Percentiles rank a stretch among this genome's conserved stretches.
phyloP scores from a whole-genome alignment of 1,140 invertebrate genomes.

The Aporrectodea caliginosa region DNA sequence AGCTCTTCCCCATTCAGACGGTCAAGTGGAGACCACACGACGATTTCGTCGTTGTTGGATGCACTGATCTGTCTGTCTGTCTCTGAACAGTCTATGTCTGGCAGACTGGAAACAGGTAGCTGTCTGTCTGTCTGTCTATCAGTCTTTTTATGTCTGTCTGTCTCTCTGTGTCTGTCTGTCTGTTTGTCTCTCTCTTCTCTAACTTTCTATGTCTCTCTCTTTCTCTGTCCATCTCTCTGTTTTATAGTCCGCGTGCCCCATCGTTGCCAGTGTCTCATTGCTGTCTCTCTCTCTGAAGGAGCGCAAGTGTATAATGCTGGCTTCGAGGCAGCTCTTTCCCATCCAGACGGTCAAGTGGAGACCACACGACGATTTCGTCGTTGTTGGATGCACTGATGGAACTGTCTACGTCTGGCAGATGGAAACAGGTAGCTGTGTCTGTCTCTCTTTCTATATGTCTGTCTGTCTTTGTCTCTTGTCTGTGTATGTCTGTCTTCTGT shows the following conservation, averaged over 20 bases:
- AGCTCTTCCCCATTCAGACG: slow-evolving; percentile 90
- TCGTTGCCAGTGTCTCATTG: slow-evolving; percentile 91
- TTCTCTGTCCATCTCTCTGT: no score
- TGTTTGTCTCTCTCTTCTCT: no score
- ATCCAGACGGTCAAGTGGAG: slow-evolving; percentile 95
- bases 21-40: slow-evolving; percentile 97
- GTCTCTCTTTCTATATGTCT: no score
- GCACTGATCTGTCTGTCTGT: no score
- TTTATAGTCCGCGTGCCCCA: no score
- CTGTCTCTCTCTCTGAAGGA: slow-evolving; percentile 88
- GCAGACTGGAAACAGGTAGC: slow-evolving; percentile 99
- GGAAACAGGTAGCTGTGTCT: slow-evolving; percentile 76
- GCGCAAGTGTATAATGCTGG: slow-evolving; percentile 88
- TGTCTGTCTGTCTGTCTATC: no score
- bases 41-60: slow-evolving; percentile 97
- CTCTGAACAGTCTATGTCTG: slow-evolving; percentile 97
- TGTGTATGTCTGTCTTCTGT: no score
- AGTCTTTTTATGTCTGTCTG: no score
- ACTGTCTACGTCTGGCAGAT: slow-evolving; percentile 99
- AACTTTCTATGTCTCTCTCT: no score
- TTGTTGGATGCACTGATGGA: slow-evolving; percentile 95
- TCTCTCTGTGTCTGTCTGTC: no score
- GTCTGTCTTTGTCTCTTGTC: no score
- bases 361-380: slow-evolving; percentile 95
- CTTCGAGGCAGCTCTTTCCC: slow-evolving; percentile 92